Evolutionary conservation across 37 sponge, comb jelly and placozoan genomes (phyloP).

Genomic region (Amphimedon queenslandica): DNA sequence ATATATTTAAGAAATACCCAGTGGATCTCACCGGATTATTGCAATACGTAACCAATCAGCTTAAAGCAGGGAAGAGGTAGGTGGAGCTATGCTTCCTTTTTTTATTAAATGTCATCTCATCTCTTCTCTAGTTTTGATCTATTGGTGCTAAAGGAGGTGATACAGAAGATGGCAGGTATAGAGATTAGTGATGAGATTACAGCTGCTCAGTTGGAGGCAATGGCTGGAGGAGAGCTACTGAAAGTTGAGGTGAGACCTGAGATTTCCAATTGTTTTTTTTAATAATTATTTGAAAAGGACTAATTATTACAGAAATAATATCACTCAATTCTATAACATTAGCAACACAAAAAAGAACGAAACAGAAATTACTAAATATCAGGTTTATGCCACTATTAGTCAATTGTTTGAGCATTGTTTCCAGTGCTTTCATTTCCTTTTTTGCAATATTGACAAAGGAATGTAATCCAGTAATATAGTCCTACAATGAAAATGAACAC

Average conservation of each 20-base stretch:
- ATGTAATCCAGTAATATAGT: too few species aligned
- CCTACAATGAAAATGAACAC: too few species aligned
- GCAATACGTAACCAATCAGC: slow-evolving; percentile 96
- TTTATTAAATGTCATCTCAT: too few species aligned
- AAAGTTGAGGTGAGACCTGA: slow-evolving; percentile 96
- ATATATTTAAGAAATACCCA: slow-evolving; percentile 93
- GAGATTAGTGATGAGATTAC: slow-evolving; percentile 90
- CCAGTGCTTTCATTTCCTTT: too few species aligned
- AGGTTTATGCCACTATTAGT: too few species aligned
- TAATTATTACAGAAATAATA: too few species aligned
- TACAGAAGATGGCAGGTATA: slow-evolving; percentile 95
- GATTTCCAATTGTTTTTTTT: too few species aligned
- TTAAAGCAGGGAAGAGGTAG: slow-evolving; percentile 96
- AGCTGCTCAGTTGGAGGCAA: slow-evolving; percentile 83
- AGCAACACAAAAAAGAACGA: slow-evolving; percentile 97
- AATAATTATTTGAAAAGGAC: too few species aligned
- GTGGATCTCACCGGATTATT: slow-evolving; percentile 83
- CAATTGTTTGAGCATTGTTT: too few species aligned
- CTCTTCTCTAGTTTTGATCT: slow-evolving; percentile 74
- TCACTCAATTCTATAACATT: too few species aligned
- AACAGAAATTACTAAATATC: slow-evolving; percentile 87
- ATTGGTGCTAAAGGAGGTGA: slow-evolving; percentile 93
- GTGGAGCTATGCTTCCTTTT: too few species aligned
- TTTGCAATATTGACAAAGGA: too few species aligned
- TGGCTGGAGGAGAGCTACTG: slow-evolving; percentile 88